Percentiles rank a stretch among this genome's conserved stretches.
phyloP scores from a whole-genome alignment of 1,140 invertebrate genomes.

The Drosophila persimilis region DNA sequence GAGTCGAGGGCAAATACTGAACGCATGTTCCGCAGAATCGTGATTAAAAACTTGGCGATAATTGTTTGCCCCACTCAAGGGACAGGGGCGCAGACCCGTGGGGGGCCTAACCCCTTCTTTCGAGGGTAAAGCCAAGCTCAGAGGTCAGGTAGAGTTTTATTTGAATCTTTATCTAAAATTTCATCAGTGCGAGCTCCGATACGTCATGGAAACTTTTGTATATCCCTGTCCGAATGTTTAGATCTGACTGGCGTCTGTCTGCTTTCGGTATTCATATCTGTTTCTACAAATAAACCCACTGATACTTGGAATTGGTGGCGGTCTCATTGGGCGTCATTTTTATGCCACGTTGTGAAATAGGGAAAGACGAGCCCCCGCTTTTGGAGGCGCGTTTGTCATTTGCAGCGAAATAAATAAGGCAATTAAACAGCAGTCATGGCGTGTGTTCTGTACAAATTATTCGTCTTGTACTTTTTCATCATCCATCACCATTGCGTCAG shows the following conservation, averaged over 20 bases:
- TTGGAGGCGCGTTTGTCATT: conserved; percentile 51
- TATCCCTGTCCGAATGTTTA: too few species aligned
- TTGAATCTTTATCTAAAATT: too few species aligned
- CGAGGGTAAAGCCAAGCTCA: too few species aligned
- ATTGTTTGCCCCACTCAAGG: conserved; percentile 23
- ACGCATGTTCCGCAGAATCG: conserved; percentile 34
- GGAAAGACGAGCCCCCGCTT: conserved; percentile 63
- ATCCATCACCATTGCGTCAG: conserved; percentile 49
- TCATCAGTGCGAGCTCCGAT: too few species aligned
- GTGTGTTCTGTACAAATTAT: conserved; percentile 11
- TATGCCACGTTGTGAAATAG: conserved; percentile 60
- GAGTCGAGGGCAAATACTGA: conserved; percentile 51
- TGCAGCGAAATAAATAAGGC: conserved; percentile 36
- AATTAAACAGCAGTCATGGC: conserved; percentile 31
- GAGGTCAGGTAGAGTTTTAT: too few species aligned
- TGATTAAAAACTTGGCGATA: conserved; percentile 64
- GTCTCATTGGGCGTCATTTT: conserved; percentile 63
- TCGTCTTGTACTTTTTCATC: conserved; percentile 15
- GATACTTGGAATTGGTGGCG: conserved; percentile 56
- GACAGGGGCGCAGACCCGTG: background rate
- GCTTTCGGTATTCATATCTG: conserved; percentile 22
- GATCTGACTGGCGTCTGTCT: background rate
- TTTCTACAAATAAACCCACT: conserved; percentile 36
- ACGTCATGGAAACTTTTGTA: too few species aligned
- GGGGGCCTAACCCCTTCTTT: background rate